phyloP scores from a whole-genome alignment of 2,113 vertebrate species.

The Phyllopteryx taeniolatus region DNA sequence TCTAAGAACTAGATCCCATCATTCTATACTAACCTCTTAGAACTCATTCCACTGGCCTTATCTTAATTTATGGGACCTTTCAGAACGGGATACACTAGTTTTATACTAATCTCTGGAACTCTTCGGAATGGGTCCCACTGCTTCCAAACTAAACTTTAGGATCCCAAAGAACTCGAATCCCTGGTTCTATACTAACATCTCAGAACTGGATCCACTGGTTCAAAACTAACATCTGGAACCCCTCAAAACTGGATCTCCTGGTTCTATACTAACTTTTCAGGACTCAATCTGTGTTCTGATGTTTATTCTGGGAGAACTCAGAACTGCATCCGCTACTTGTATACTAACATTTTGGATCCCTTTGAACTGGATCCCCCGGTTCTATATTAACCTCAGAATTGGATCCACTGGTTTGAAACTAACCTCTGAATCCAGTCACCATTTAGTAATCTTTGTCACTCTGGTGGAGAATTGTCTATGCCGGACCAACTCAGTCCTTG shows the following conservation, averaged over 20 bases:
- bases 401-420: background rate
- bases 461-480: background rate
- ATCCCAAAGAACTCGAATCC: background rate
- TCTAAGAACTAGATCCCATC: background rate
- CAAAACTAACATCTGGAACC: background rate
- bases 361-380: background rate
- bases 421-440: background rate
- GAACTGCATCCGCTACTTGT: background rate
- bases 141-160: background rate
- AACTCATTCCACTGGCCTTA: background rate
- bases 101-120: background rate
- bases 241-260: background rate
- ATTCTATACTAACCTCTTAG: background rate
- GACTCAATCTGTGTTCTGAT: too few relatives aligned
- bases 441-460: slow-evolving; percentile 27
- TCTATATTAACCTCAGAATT: background rate
- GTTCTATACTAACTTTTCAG: background rate
- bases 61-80: background rate
- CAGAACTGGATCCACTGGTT: background rate
- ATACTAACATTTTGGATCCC: background rate
- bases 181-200: background rate
- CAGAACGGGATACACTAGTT: background rate
- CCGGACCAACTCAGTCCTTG: slow-evolving; percentile 15
- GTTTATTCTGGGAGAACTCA: too few relatives aligned
- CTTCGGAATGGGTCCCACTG: background rate